Conservation (phyloP, 2,888 invertebrate species). For the Agrilus biguttatus region DNA sequence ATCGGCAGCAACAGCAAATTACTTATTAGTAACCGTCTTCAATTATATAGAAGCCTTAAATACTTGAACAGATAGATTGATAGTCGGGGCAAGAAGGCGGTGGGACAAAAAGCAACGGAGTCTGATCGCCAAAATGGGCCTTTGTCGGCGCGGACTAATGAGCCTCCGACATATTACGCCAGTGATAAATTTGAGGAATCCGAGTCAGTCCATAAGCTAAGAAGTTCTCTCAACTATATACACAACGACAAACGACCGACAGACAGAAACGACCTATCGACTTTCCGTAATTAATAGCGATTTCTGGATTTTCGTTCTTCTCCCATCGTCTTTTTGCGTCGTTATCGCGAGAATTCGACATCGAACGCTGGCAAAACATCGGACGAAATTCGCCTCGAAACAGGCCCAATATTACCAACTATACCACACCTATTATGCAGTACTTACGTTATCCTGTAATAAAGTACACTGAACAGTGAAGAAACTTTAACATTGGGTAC, state of each 20-base stretch:
- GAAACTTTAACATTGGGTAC: too few relatives aligned
- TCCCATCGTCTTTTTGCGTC: too few relatives aligned
- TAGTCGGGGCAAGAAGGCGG: constrained; percentile 11
- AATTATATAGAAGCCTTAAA: constrained; percentile 10
- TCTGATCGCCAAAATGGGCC: constrained; percentile 26
- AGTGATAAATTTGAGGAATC: constrained; percentile 19
- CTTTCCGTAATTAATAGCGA: constrained; percentile 7
- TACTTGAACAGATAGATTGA: constrained; percentile 19
- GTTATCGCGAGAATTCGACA: too few relatives aligned
- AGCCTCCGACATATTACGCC: constrained; percentile 22
- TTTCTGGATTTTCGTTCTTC: constrained; percentile 3
- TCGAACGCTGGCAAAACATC: too few relatives aligned
- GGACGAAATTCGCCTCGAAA: too few relatives aligned
- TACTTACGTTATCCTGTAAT: too few relatives aligned
- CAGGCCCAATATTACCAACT: too few relatives aligned
- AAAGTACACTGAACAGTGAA: too few relatives aligned
- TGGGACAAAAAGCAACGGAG: constrained; percentile 18
- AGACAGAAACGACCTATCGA: not conserved
- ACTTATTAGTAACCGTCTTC: constrained; percentile 9
- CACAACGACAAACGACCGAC: constrained; percentile 3
- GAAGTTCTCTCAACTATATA: too few relatives aligned
- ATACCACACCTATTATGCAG: too few relatives aligned
- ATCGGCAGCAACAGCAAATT: constrained; percentile 4
- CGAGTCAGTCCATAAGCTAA: constrained; percentile 5
- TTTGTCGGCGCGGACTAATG: constrained; percentile 26